A percentile compares a stretch with the other conserved stretches of the same genome.
Evolutionary conservation across 2,797 vertebrate genomes (phyloP).

Genomic region (Hafferia zeledoni): DNA sequence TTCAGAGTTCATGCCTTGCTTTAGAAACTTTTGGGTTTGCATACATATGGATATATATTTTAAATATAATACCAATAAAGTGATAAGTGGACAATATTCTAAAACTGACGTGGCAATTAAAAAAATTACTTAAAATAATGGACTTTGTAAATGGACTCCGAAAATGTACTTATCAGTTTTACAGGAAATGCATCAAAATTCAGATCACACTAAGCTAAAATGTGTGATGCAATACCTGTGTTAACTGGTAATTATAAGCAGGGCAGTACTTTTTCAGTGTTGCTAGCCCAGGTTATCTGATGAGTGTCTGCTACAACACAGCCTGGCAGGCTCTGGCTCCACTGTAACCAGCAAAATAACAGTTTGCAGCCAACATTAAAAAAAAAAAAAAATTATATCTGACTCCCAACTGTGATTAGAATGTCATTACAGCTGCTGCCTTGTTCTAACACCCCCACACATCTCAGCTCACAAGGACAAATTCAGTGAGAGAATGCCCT

Average conservation of each 20-base stretch:
- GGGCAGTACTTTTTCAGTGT: not conserved
- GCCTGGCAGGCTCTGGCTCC: not conserved
- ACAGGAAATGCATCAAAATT: not conserved
- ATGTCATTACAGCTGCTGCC: conserved; percentile 66
- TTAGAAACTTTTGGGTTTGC: not conserved
- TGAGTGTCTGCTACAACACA: not conserved
- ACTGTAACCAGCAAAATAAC: conserved; percentile 59
- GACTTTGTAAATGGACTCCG: not conserved
- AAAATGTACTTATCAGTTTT: not conserved
- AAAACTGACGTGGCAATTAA: not conserved
- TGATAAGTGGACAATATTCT: not conserved
- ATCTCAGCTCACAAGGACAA: conserved; percentile 59
- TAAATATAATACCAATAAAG: not conserved
- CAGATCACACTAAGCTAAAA: not conserved
- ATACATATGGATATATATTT: not conserved
- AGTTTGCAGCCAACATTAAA: conserved; percentile 19
- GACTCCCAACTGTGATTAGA: conserved; percentile 34
- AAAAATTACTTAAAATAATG: not conserved
- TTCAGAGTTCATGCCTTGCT: not conserved
- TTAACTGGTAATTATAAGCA: not conserved
- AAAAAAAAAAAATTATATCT: not conserved
- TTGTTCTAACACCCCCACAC: conserved; percentile 52
- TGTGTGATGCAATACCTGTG: not conserved
- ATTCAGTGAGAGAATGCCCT: conserved; percentile 40
- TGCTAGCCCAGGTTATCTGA: not conserved